phyloP scores from a whole-genome alignment of 2,797 vertebrate genomes.

The Otolemur crassicaudatus region DNA sequence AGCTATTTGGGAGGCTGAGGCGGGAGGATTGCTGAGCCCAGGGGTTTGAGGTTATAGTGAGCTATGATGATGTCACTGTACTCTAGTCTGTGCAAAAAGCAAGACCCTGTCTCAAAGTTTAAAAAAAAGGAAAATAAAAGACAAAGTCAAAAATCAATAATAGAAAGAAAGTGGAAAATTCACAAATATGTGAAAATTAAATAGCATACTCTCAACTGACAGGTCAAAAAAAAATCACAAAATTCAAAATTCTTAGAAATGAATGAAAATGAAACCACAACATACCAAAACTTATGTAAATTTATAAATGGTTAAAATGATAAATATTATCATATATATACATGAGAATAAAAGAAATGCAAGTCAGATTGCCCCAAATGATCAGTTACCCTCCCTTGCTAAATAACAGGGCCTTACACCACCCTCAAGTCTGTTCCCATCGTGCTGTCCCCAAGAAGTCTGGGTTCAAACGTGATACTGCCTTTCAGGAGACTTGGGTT shows the following conservation, averaged over 20 bases:
- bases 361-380: not conserved
- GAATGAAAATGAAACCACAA: not conserved
- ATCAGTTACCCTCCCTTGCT: not conserved
- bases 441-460: not conserved
- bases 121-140: not conserved
- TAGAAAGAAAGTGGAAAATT: slow-evolving; percentile 35
- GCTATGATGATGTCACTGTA: not conserved
- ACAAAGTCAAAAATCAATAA: not conserved
- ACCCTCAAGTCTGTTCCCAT: not conserved
- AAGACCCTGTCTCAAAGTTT: not conserved
- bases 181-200: slow-evolving; percentile 18
- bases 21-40: not conserved
- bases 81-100: not conserved
- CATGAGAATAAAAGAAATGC: not conserved
- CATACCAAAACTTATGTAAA: not conserved
- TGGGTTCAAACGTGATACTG: not conserved
- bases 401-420: not conserved
- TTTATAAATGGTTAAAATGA: not conserved
- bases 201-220: not conserved
- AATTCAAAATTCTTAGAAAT: slow-evolving; percentile 12
- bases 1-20: not conserved
- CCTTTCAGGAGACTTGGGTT: not conserved
- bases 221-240: not conserved
- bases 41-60: not conserved
- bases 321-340: not conserved